phyloP scores from a whole-genome alignment of 53 echinoderm and acorn worm genomes.

The Crossaster papposus region DNA sequence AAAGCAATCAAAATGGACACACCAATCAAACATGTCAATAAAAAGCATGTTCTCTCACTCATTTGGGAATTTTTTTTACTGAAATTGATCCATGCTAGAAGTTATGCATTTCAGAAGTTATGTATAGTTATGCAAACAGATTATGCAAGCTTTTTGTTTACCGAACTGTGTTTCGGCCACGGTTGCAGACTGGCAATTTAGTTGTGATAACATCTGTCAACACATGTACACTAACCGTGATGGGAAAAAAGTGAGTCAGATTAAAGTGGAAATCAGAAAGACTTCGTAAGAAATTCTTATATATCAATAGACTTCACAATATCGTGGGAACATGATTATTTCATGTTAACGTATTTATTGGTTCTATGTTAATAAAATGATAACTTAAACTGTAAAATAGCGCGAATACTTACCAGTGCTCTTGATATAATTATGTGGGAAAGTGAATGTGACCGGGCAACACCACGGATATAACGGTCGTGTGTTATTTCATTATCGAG shows the following conservation, averaged over 20 bases:
- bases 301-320: not conserved
- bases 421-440: constrained; percentile 5
- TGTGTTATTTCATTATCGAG: not conserved
- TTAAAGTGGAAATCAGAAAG: not conserved
- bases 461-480: not conserved
- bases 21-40: too few relatives aligned
- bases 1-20: too few relatives aligned
- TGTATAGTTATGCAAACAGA: too few relatives aligned
- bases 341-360: not conserved
- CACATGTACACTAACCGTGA: too few relatives aligned
- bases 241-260: not conserved
- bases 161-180: not conserved
- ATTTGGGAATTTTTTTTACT: too few relatives aligned
- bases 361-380: not conserved
- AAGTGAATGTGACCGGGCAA: too few relatives aligned
- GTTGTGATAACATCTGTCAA: too few relatives aligned
- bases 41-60: too few relatives aligned
- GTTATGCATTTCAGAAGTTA: too few relatives aligned
- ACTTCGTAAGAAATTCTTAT: not conserved
- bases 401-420: not conserved
- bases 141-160: not conserved
- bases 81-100: too few relatives aligned
- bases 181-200: too few relatives aligned
- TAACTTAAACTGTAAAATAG: not conserved
- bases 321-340: not conserved